A percentile compares a stretch with the other conserved stretches of the same genome.
Evolutionary conservation across 1,140 invertebrate species (phyloP).

Genomic region (Mizuhopecten yessoensis): DNA sequence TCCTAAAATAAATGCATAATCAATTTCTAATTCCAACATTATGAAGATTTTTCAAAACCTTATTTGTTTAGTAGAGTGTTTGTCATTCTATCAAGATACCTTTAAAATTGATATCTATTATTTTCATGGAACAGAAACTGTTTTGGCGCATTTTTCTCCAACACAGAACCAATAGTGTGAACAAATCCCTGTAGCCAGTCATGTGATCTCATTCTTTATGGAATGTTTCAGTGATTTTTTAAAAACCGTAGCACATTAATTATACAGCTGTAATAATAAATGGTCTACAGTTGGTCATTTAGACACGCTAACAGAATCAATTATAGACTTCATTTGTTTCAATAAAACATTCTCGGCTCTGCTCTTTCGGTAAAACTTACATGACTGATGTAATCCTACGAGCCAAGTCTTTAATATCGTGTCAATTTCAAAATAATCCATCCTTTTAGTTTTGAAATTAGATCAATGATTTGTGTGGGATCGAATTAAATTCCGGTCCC

Average conservation of each 20-base stretch:
- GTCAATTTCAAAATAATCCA: background rate
- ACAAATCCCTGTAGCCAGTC: background rate
- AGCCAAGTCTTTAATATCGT: background rate
- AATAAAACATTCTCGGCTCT: background rate
- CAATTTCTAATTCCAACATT: background rate
- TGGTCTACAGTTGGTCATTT: background rate
- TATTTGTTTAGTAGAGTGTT: background rate
- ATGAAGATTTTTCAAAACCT: background rate
- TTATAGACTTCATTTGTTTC: slow-evolving; percentile 9
- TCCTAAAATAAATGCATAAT: too few relatives aligned
- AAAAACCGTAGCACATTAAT: background rate
- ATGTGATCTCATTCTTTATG: background rate
- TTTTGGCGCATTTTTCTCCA: background rate
- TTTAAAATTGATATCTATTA: background rate
- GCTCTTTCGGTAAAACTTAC: background rate
- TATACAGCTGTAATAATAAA: background rate
- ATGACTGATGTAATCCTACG: background rate
- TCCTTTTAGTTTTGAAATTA: background rate
- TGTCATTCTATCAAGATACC: background rate
- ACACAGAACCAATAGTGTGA: too few relatives aligned
- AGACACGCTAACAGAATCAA: background rate
- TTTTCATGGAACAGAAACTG: background rate
- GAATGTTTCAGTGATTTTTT: background rate
- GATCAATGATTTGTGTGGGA: background rate
- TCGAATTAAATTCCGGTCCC: background rate